phyloP scores from a whole-genome alignment of 2,113 vertebrate species.

The Gulo gulo region DNA sequence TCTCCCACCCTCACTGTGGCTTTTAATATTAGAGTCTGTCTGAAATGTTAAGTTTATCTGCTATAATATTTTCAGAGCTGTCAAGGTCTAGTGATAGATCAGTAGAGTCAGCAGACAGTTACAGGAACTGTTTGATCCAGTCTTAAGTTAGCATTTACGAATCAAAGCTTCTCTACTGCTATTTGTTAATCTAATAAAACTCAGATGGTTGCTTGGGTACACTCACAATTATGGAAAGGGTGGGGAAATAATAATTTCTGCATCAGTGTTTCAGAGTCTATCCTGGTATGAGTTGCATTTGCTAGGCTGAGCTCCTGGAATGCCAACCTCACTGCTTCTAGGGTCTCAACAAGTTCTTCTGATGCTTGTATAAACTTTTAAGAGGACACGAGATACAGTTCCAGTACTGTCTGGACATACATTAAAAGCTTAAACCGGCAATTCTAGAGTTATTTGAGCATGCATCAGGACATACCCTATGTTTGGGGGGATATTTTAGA shows the following conservation, averaged over 20 bases:
- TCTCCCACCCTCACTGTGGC: not conserved
- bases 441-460: not conserved
- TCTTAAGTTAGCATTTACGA: not conserved
- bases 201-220: not conserved
- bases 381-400: not conserved
- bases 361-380: not conserved
- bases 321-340: not conserved
- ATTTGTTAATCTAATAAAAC: not conserved
- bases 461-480: not conserved
- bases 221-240: not conserved
- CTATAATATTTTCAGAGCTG: not conserved
- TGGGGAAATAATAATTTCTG: not conserved
- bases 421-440: not conserved
- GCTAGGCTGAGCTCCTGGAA: not conserved
- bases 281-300: not conserved
- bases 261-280: not conserved
- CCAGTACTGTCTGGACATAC: not conserved
- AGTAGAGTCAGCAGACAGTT: not conserved
- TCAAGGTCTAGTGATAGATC: not conserved
- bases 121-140: not conserved
- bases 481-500: not conserved
- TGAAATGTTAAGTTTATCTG: not conserved
- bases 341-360: not conserved
- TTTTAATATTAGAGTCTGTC: not conserved
- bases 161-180: not conserved